Conservation (phyloP, 37 sponge, comb jelly and placozoan species). For the Ianthella basta region DNA sequence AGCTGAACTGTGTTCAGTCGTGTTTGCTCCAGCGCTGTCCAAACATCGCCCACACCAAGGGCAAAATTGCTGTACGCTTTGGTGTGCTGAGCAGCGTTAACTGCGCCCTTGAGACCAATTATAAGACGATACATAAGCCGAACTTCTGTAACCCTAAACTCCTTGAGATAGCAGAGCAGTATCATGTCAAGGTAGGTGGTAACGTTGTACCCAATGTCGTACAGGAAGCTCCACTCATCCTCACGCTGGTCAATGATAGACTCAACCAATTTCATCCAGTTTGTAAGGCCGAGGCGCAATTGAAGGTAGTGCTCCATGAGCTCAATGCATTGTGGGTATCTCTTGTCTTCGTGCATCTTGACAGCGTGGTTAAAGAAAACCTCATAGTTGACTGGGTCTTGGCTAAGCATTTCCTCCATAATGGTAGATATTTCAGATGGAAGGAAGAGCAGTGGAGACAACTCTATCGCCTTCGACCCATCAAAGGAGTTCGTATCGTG, state of each 20-base stretch:
- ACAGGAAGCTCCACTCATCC: constrained; percentile 79
- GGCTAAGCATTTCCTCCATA: constrained; percentile 58
- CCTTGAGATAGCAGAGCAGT: constrained; percentile 66
- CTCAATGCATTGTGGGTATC: constrained; percentile 39
- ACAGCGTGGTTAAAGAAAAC: constrained; percentile 42
- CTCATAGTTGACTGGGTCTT: constrained; percentile 57
- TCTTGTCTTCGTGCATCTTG: constrained; percentile 24
- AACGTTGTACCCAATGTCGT: constrained; percentile 56
- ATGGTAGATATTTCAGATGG: constrained; percentile 59
- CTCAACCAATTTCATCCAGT: constrained; percentile 65
- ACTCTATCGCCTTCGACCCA: too few relatives aligned
- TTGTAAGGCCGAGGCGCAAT: constrained; percentile 41
- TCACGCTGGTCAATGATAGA: constrained; percentile 53
- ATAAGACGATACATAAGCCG: constrained; percentile 74
- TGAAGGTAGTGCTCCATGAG: constrained; percentile 70
- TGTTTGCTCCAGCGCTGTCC: constrained; percentile 65
- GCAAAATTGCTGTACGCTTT: constrained; percentile 61
- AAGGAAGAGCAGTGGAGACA: not conserved
- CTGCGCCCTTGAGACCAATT: constrained; percentile 60
- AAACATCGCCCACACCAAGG: constrained; percentile 76
- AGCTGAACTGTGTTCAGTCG: constrained; percentile 55
- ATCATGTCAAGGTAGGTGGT: constrained; percentile 44
- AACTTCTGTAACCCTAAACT: constrained; percentile 54
- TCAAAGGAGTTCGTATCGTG: too few relatives aligned
- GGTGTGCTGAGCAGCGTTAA: constrained; percentile 20